Conservation (phyloP, 2,797 vertebrate species). For the Chrysocyon brachyurus region DNA sequence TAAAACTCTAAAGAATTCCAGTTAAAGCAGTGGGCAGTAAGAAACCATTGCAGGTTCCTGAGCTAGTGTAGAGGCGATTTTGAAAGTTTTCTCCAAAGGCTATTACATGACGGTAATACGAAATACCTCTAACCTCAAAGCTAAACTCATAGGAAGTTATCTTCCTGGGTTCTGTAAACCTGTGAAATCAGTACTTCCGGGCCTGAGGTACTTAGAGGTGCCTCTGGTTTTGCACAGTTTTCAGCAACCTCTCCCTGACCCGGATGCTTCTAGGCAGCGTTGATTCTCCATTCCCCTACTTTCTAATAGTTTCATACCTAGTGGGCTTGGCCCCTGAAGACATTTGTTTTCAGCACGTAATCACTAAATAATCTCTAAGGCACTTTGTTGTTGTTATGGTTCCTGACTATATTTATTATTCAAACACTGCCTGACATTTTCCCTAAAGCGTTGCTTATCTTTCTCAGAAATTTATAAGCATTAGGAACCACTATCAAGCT, state of each 20-base stretch:
- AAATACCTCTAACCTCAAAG: conserved; percentile 15
- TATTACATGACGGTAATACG: not conserved
- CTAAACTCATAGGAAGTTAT: conserved; percentile 6
- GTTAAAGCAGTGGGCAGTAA: not conserved
- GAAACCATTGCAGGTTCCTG: not conserved
- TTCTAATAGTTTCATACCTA: conserved; percentile 12
- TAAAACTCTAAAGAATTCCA: conserved; percentile 35
- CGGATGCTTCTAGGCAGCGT: not conserved
- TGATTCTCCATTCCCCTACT: not conserved
- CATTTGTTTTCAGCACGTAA: not conserved
- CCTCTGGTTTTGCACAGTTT: not conserved
- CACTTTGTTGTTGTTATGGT: not conserved
- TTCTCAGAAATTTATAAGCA: not conserved
- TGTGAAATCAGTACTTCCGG: not conserved
- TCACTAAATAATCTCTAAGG: conserved; percentile 8
- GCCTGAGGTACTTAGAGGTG: not conserved
- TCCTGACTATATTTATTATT: conserved; percentile 25
- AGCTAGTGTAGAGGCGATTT: not conserved
- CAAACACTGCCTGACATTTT: conserved; percentile 39
- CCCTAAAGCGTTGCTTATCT: not conserved
- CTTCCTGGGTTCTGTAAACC: not conserved
- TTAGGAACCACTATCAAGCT: conserved; percentile 5
- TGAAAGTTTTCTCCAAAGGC: conserved; percentile 10
- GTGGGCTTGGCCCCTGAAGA: not conserved
- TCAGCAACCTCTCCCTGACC: not conserved